These are phyloP conservation scores for Drosophila fuyamai DNA, from an alignment of 1,140 invertebrate genomes.

Conservation along the genomic window DNA sequence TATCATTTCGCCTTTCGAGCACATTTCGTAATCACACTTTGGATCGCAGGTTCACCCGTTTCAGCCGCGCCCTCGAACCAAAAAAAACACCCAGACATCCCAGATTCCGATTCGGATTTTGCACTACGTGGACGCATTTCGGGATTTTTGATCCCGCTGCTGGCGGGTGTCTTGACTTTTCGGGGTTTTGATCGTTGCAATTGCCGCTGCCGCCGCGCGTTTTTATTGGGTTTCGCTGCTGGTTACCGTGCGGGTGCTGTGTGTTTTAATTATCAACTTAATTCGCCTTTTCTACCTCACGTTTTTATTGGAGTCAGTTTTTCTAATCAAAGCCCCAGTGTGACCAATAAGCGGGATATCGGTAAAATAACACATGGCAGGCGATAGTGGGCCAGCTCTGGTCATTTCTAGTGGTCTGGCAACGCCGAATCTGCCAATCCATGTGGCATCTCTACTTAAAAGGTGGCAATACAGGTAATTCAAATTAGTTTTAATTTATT, in stretches of 20 bases:
- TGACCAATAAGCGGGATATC: constrained; percentile 6
- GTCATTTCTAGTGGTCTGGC: too few relatives aligned
- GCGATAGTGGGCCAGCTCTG: too few relatives aligned
- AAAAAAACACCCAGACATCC: constrained; percentile 2
- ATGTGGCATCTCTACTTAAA: too few relatives aligned
- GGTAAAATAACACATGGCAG: too few relatives aligned
- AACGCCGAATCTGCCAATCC: not conserved
- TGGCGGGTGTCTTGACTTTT: not conserved
- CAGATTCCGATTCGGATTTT: constrained; percentile 56
- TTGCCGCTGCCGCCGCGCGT: constrained; percentile 5
- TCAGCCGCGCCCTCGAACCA: constrained; percentile 62
- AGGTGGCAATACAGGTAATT: too few relatives aligned
- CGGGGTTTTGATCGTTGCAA: not conserved
- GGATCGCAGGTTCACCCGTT: constrained; percentile 44
- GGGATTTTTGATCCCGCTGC: constrained; percentile 7
- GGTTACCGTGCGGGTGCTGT: constrained; percentile 38
- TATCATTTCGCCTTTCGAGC: constrained; percentile 48
- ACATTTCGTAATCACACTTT: constrained; percentile 75
- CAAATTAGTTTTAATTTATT: too few relatives aligned
- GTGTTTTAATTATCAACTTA: constrained; percentile 23
- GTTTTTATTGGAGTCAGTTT: constrained; percentile 42
- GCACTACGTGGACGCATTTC: constrained; percentile 75
- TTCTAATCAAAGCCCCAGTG: constrained; percentile 35
- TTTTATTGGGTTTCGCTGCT: constrained; percentile 1
- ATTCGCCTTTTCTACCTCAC: constrained; percentile 50